phyloP scores from a whole-genome alignment of 1,140 invertebrate species.

The Megalonaias nervosa region DNA sequence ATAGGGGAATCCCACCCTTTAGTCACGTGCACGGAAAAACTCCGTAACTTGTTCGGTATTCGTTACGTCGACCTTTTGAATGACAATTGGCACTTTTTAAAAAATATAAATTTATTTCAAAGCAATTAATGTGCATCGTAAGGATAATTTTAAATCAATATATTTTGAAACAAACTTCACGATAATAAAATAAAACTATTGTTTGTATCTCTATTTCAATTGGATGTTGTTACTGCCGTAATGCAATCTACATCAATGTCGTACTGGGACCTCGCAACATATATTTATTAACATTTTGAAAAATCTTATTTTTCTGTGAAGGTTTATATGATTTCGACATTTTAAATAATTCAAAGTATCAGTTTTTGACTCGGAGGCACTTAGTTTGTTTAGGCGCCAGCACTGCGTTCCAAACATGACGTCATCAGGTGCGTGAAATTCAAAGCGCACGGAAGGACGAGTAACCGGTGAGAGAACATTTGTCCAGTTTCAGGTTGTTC shows the following conservation, averaged over 20 bases:
- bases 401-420: constrained; percentile 29
- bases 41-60: constrained; percentile 38
- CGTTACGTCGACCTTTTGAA: constrained; percentile 5
- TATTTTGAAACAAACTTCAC: background rate
- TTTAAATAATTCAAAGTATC: too few species aligned
- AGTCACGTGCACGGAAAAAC: constrained; percentile 38
- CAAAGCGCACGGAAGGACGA: constrained; percentile 30
- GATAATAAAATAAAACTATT: background rate
- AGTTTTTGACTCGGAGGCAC: background rate
- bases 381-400: constrained; percentile 5
- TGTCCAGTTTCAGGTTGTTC: constrained; percentile 2
- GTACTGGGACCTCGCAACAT: background rate
- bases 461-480: constrained; percentile 15
- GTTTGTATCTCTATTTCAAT: too few species aligned
- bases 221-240: background rate
- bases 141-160: background rate
- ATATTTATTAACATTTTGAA: background rate
- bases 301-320: too few species aligned
- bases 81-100: background rate
- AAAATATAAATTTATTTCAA: constrained; percentile 10
- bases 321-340: too few species aligned
- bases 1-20: constrained; percentile 47
- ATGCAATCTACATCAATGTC: background rate
- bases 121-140: background rate
- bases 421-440: constrained; percentile 51